Percentiles rank a stretch among this genome's conserved stretches.
These are phyloP conservation scores for Hirundichthys speculiger DNA, from an alignment of 2,113 vertebrate species.

Conservation along the genomic window DNA sequence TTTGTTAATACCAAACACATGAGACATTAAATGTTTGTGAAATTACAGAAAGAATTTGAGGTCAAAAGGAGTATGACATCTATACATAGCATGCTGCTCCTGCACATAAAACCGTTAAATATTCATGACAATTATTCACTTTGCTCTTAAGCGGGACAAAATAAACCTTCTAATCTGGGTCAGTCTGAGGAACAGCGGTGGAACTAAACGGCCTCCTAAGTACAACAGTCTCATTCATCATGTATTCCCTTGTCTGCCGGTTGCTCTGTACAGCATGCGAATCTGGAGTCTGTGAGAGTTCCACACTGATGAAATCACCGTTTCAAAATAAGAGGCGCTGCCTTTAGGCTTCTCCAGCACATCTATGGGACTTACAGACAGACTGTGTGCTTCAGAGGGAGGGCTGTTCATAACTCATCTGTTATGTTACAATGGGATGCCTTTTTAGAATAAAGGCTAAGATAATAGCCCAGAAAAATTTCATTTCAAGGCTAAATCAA, in stretches of 20 bases:
- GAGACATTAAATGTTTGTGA: not conserved
- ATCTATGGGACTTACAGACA: slow-evolving; percentile 46
- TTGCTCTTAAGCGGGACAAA: slow-evolving; percentile 45
- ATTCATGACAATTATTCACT: slow-evolving; percentile 43
- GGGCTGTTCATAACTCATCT: slow-evolving; percentile 9
- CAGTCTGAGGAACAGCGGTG: slow-evolving; percentile 51
- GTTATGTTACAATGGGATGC: not conserved
- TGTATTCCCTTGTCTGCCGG: slow-evolving; percentile 58
- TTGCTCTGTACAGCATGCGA: slow-evolving; percentile 53
- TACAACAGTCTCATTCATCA: slow-evolving; percentile 70
- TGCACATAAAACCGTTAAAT: slow-evolving; percentile 31
- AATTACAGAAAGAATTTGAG: not conserved
- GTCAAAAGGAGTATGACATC: not conserved
- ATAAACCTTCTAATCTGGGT: slow-evolving; percentile 64
- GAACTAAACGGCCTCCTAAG: slow-evolving; percentile 60
- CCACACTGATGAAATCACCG: slow-evolving; percentile 76
- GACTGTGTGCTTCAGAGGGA: slow-evolving; percentile 25
- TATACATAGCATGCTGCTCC: not conserved
- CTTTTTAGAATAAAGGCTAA: slow-evolving; percentile 16
- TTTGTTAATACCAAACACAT: not conserved
- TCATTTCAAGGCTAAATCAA: slow-evolving; percentile 6
- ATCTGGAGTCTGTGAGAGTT: slow-evolving; percentile 69
- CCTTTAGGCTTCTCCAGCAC: slow-evolving; percentile 44
- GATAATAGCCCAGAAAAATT: slow-evolving; percentile 21
- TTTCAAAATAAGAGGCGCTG: slow-evolving; percentile 60